Evolutionary conservation across 1,140 invertebrate species (phyloP), one percentile per base, ranked within the genome.

Genomic region (Sycophaga agraensis): DNA sequence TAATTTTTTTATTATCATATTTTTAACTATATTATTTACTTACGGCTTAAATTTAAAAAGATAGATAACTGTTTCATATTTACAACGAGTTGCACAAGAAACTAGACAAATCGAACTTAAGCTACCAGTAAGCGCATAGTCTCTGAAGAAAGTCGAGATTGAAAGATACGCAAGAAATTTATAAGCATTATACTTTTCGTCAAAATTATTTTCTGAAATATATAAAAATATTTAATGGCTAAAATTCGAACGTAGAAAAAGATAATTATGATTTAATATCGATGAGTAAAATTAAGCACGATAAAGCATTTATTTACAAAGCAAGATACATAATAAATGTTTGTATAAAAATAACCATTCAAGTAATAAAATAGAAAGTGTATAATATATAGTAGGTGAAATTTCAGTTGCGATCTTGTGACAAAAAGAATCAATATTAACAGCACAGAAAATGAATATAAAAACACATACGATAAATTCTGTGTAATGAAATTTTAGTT

Each of bases 301-400:
- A 45, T 37, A 7, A 63, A 63, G 61, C 61, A 16, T 63, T 63
- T 63, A 63, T 63, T 63, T 63, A 63, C 61, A 63, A 61, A 63
- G 61, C 61, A 28, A 57, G 14, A 51, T 26, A 37, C 17, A 34
- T 37, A 17, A 35, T 35, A 40, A 61, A 49, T 19, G 37, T 0
- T 43, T 21, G n/a, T 31, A n/a, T 37, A 21, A 53, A 54, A 46
- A 46, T 54, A 60, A 49, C 16, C 53, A 62, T 55, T 4, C 24
- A 40, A 62, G 48, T 62, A 2, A 16, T 48, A 12, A 46, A 39
- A 49, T 19, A 55, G 34, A 21, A 48, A 45, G 6, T 60, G 24
- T 45, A 5, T 46, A 37, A 54, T 46, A 48, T 28, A 54, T 19
- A 53, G 55, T 19, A 59, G 50, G 12, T 53, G 49, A 31, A 31